Percentiles rank a stretch among this genome's conserved stretches.
phyloP scores from a whole-genome alignment of 2,888 invertebrate species.

The Melieria picta region DNA sequence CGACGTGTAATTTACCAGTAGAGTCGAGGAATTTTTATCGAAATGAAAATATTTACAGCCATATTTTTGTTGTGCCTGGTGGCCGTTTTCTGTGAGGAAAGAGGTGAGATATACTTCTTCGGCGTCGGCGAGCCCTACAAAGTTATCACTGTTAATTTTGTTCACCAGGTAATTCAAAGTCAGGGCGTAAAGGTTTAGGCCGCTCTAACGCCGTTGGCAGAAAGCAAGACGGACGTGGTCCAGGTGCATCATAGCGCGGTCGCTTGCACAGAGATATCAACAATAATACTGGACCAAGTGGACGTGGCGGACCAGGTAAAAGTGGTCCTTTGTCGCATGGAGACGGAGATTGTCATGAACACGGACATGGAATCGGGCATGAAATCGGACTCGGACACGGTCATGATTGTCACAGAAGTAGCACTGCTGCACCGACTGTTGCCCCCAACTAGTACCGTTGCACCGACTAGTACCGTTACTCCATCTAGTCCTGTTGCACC shows the following conservation, averaged over 20 bases:
- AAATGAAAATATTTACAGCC: constrained; percentile 14
- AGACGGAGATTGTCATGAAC: neutral
- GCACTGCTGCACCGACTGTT: too few species aligned
- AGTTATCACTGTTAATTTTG: too few species aligned
- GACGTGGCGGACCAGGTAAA: neutral
- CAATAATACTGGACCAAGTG: neutral
- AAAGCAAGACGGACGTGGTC: too few species aligned
- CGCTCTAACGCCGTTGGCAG: too few species aligned
- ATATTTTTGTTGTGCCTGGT: neutral
- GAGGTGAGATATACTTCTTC: neutral
- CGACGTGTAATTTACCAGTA: too few species aligned
- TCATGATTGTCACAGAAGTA: too few species aligned
- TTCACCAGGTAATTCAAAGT: too few species aligned
- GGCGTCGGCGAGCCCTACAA: too few species aligned
- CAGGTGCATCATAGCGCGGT: too few species aligned
- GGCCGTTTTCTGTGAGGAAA: neutral
- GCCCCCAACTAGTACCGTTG: neutral
- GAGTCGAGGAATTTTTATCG: neutral
- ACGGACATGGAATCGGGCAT: neutral
- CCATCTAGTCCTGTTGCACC: neutral
- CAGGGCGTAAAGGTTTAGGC: too few species aligned
- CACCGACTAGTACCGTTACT: neutral
- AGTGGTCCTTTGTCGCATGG: too few species aligned
- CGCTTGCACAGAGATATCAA: too few species aligned
- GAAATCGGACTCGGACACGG: neutral